Evolutionary conservation across 2,888 invertebrate genomes (phyloP), one percentile per base, ranked within the genome.

Genomic region (Hemithea aestivaria): DNA sequence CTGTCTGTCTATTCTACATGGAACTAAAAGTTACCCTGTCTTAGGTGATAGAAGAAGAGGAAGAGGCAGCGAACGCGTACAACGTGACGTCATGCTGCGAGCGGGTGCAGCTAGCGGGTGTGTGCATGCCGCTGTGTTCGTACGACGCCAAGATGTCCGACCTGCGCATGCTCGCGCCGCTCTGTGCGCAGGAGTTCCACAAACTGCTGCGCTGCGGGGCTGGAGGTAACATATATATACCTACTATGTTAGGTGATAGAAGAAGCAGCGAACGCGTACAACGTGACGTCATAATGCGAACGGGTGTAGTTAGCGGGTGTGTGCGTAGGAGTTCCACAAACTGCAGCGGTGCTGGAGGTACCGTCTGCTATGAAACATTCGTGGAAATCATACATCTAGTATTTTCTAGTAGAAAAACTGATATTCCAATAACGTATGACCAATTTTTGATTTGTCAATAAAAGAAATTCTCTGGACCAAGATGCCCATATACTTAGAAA

Each of bases 61-160:
- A 89, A 38, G 90, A 90, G 58, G 80, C 83, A 48, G 82, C 91
- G 4, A 83, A 89, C 31, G 77, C 87, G 2, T 95, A 95, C 85
- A 95, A 95, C 73, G 92, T 94, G 63, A 93, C 93, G 0, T 90
- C 91, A 3, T 96, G 95, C 66, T 96, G 95, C 68, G 89, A 91
- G 20, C 87, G 90, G 1, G 93, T 93, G 3, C 91, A 92, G 24
- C 63, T 93, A 6, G 91, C 90, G 16, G 87, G 87, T 1, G 89
- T 90, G 6, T 95, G 94, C 66, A 88, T 93, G 79, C 93, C 94
- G 1, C 88, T 96, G 7, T 96, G 95, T 62, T 90, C 93, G 0
- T 95, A 94, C 70, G 92, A 94, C 66, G 94, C 94, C 31, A 93
- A 91, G 61, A 93, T 96, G 91, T 91, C 92, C 2, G 94, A 95